Evolutionary conservation across 2,888 invertebrate species (phyloP), one percentile per base, ranked within the genome.

Genomic region (Hetaerina titia): DNA sequence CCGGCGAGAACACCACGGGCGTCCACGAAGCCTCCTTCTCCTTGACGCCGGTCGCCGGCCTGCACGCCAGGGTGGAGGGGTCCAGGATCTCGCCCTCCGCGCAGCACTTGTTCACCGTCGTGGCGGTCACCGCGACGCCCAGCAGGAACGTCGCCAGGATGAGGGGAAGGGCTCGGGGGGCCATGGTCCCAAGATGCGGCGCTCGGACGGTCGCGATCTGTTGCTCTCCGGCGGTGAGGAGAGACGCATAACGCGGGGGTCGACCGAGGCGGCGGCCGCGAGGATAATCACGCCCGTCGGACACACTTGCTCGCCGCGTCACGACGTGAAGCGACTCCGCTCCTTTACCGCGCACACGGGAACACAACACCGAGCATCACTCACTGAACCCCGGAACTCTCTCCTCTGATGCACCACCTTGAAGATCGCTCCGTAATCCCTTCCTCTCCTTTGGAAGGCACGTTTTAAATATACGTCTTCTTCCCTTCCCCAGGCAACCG

Each of bases 41-140:
- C 56, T 69, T 64, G 15, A 45, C 25, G 19, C 7, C 92, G 19
- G 45, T 11, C 8, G 56, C 45, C 22, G 92, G 63, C 1, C 45
- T n/a, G 56, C 92, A 92, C 9, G 63, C 45, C 64, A 92, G 63
- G 11, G 64, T 92, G 22, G 69, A 17, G 25, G 92, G 92, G 15
- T 60, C 64, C 9, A 92, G 69, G 5, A 92, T 92, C 56, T 92
- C 92, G 8, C 56, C 92, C 5, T 56, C 22, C 69, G 92, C 31
- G 64, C 92, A 92, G 56, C 92, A 92, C 69, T 92, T 92, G 92
- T 92, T 92, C 19, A 92, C 56, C 22, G 92, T 92, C 7, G 90
- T 25, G 31, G 90, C 90, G 25, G 64, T 64, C 64, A 63, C 17
- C 90, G 45, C 25, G 25, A 64, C 92, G 45, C 45, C 63, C 64